These are phyloP conservation scores for Trissolcus brochymenae DNA, from an alignment of 2,888 invertebrate genomes.

Conservation along the genomic window DNA sequence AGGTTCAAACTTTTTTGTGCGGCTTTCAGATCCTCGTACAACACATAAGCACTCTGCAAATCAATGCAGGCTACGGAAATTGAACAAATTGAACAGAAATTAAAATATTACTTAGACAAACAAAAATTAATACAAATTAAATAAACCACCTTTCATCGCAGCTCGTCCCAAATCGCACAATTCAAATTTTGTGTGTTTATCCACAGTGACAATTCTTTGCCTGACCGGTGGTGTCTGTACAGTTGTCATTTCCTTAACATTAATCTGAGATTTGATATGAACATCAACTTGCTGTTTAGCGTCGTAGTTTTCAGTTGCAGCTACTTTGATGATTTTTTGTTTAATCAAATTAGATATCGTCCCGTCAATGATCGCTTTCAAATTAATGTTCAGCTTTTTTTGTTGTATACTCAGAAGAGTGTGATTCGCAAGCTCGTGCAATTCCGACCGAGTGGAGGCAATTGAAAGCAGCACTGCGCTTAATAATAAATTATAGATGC, in stretches of 20 bases:
- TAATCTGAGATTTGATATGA: constrained; percentile 65
- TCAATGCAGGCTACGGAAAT: constrained; percentile 85
- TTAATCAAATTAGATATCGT: constrained; percentile 77
- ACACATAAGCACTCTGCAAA: constrained; percentile 81
- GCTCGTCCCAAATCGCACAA: constrained; percentile 86
- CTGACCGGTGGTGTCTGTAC: constrained; percentile 6
- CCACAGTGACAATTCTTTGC: constrained; percentile 61
- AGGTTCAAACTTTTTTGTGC: constrained; percentile 88
- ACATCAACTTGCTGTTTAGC: constrained; percentile 67
- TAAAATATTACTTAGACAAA: constrained; percentile 14
- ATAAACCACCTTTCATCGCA: constrained; percentile 84
- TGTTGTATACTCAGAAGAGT: constrained; percentile 84
- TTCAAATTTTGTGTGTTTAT: constrained; percentile 77
- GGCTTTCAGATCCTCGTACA: constrained; percentile 85
- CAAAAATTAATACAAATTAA: neutral
- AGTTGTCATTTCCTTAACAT: neutral
- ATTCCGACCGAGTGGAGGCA: constrained; percentile 78
- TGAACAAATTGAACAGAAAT: constrained; percentile 13
- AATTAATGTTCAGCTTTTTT: constrained; percentile 73
- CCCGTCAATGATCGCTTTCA: constrained; percentile 76
- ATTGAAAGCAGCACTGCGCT: constrained; percentile 83
- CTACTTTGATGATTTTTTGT: constrained; percentile 74
- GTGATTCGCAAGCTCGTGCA: constrained; percentile 79
- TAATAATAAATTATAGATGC: constrained; percentile 81
- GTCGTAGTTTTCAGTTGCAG: constrained; percentile 55